Conservation (phyloP, 1,140 invertebrate genomes). For the Scaptomyza hsui region DNA sequence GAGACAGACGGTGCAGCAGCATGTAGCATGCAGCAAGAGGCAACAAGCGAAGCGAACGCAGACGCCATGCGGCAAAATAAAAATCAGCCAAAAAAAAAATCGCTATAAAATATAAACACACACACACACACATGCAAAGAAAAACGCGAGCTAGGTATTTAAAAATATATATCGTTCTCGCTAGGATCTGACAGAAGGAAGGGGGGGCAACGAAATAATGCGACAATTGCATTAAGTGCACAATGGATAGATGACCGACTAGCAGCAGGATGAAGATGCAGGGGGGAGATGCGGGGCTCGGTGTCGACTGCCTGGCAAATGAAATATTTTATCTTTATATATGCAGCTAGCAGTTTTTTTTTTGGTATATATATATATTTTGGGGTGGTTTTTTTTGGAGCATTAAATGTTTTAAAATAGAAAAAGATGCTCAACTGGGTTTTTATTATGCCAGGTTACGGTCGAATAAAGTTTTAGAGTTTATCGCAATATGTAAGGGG, state of each 20-base stretch:
- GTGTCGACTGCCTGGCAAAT: conserved; percentile 21
- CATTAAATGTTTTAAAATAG: conserved; percentile 24
- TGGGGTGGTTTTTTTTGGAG: neutral
- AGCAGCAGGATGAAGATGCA: neutral
- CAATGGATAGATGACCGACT: conserved; percentile 37
- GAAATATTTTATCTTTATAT: conserved; percentile 54
- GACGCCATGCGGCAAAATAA: conserved; percentile 59
- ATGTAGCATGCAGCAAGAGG: conserved; percentile 14
- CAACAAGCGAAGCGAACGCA: conserved; percentile 36
- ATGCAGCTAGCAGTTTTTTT: conserved; percentile 40
- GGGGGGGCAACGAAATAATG: conserved; percentile 40
- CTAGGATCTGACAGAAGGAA: neutral
- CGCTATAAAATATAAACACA: conserved; percentile 49
- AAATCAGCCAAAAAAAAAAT: conserved; percentile 25
- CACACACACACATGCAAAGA: conserved; percentile 7
- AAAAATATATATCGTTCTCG: conserved; percentile 45
- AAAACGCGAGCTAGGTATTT: conserved; percentile 51
- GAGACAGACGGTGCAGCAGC: conserved; percentile 12
- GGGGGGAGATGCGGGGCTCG: neutral
- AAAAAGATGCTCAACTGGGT: conserved; percentile 32
- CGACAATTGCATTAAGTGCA: conserved; percentile 60
- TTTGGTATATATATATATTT: conserved; percentile 17
- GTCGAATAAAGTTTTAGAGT: conserved; percentile 34
- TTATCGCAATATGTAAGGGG: conserved; percentile 8
- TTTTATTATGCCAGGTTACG: conserved; percentile 38